phyloP scores from a whole-genome alignment of 1,140 invertebrate species.

The Lasioglossum baleicum region DNA sequence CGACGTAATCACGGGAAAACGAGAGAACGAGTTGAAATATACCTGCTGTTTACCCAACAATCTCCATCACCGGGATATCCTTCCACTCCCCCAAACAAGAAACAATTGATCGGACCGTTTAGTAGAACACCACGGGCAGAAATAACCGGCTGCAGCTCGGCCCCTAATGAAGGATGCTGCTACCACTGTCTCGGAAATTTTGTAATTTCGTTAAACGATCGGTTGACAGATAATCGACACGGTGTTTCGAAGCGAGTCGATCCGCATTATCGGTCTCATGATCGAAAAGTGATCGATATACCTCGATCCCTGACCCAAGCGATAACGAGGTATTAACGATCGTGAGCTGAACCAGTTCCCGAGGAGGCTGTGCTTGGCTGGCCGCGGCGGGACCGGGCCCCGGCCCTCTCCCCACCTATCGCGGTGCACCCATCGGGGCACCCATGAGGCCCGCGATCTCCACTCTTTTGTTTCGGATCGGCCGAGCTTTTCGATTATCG shows the following conservation, averaged over 20 bases:
- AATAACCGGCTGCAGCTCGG: too few relatives aligned
- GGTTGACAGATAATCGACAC: conserved; percentile 29
- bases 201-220: conserved; percentile 30
- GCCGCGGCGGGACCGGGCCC: not conserved
- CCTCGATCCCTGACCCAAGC: conserved; percentile 60
- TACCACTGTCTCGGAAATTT: too few relatives aligned
- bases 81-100: too few relatives aligned
- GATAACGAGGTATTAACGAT: conserved; percentile 76
- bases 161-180: too few relatives aligned
- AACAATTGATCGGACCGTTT: too few relatives aligned
- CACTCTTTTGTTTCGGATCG: conserved; percentile 71
- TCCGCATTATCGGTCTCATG: conserved; percentile 48
- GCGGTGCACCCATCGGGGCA: too few relatives aligned
- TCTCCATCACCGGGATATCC: too few relatives aligned
- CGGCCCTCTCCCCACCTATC: conserved; percentile 36
- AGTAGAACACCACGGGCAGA: too few relatives aligned
- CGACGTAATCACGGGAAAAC: too few relatives aligned
- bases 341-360: conserved; percentile 58
- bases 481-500: conserved; percentile 76
- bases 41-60: too few relatives aligned
- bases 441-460: conserved; percentile 28
- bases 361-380: conserved; percentile 45
- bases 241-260: not conserved
- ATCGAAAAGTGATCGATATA: conserved; percentile 62
- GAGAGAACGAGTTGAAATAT: too few relatives aligned